Evolutionary conservation across 2,113 vertebrate genomes (phyloP).

Genomic region (Vimba vimba): DNA sequence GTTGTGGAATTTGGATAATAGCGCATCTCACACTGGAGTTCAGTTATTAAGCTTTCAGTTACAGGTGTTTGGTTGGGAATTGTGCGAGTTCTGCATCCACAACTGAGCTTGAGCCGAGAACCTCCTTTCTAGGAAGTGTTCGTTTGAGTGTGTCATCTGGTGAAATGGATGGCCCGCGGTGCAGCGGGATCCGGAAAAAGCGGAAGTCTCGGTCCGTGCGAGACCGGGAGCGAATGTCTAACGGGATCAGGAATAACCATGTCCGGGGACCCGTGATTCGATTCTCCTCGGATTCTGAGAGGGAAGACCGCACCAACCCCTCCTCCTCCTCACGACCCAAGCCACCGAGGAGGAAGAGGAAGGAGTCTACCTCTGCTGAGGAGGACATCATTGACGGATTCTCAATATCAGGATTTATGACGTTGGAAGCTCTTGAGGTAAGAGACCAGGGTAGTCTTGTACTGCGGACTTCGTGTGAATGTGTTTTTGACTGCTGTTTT

Average conservation of each 20-base stretch:
- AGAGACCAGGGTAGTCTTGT: slow-evolving; percentile 60
- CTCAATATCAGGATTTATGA: slow-evolving; percentile 89
- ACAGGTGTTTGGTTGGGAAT: slow-evolving; percentile 44
- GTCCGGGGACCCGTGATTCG: slow-evolving; percentile 72
- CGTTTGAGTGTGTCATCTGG: slow-evolving; percentile 62
- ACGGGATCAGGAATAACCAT: slow-evolving; percentile 75
- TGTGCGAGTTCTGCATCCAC: slow-evolving; percentile 42
- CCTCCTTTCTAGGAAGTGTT: slow-evolving; percentile 47
- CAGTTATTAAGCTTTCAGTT: slow-evolving; percentile 17
- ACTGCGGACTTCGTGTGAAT: neutral
- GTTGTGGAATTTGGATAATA: slow-evolving; percentile 5
- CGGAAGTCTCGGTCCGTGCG: slow-evolving; percentile 89
- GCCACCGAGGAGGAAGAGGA: slow-evolving; percentile 88
- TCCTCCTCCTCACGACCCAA: slow-evolving; percentile 85
- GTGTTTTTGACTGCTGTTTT: slow-evolving; percentile 8
- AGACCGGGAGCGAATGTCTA: slow-evolving; percentile 81
- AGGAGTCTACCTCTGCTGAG: slow-evolving; percentile 89
- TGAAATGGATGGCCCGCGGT: slow-evolving; percentile 89
- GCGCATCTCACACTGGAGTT: slow-evolving; percentile 11
- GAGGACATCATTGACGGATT: slow-evolving; percentile 97
- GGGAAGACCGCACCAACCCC: slow-evolving; percentile 82
- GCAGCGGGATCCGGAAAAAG: slow-evolving; percentile 88
- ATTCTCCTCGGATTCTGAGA: slow-evolving; percentile 91
- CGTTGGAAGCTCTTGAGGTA: slow-evolving; percentile 92
- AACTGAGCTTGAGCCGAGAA: slow-evolving; percentile 29